A percentile compares a stretch with the other conserved stretches of the same genome.
phyloP scores from a whole-genome alignment of 1,140 invertebrate species.

The Saccostrea echinata region DNA sequence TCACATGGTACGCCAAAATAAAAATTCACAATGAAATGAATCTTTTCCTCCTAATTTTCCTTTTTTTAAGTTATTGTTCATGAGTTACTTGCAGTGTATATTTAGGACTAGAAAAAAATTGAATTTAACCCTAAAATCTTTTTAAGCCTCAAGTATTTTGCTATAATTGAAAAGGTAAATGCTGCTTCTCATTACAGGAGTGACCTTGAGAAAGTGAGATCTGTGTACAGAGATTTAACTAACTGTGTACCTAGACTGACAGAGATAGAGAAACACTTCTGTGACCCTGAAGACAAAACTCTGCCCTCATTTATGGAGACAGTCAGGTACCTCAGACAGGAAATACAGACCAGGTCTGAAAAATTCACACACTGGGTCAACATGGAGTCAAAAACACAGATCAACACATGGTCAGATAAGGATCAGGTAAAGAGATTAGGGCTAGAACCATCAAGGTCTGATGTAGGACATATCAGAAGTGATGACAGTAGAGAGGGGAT shows the following conservation, averaged over 20 bases:
- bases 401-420: not conserved
- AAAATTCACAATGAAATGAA: too few relatives aligned
- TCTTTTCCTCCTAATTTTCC: too few relatives aligned
- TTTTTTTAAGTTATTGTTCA: too few relatives aligned
- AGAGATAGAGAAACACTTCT: slow-evolving; percentile 5
- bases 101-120: too few relatives aligned
- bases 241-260: not conserved
- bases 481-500: not conserved
- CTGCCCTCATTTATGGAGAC: slow-evolving; percentile 29
- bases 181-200: not conserved
- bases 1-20: not conserved
- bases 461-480: not conserved
- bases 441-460: not conserved
- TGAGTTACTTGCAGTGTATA: too few relatives aligned
- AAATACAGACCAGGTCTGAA: not conserved
- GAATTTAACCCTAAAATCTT: too few relatives aligned
- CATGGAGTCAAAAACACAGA: not conserved
- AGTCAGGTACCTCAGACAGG: not conserved
- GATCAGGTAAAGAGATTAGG: not conserved
- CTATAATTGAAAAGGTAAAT: too few relatives aligned
- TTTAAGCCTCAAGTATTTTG: too few relatives aligned
- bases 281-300: not conserved
- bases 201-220: not conserved
- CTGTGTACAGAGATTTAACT: not conserved
- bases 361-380: slow-evolving; percentile 26